Conservation (phyloP, 2,113 vertebrate species). For the Penelope pileata region DNA sequence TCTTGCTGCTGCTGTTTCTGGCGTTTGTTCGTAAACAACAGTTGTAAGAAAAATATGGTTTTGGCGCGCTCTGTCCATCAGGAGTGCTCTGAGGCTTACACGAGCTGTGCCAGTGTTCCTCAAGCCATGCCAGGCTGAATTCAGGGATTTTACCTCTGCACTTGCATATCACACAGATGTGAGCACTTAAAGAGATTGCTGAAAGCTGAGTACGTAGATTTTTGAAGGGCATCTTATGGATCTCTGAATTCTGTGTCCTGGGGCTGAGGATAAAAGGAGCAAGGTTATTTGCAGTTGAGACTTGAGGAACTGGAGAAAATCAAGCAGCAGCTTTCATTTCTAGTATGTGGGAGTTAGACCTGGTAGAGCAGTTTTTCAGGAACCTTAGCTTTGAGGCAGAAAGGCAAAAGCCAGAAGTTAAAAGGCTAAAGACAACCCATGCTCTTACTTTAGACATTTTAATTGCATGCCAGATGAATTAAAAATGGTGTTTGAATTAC, state of each 20-base stretch:
- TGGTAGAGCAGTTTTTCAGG: background rate
- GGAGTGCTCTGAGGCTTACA: background rate
- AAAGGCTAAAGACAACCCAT: background rate
- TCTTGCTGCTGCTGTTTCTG: background rate
- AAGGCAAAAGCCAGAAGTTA: background rate
- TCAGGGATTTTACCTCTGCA: background rate
- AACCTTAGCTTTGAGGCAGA: background rate
- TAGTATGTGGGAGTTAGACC: rapidly evolving
- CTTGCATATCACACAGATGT: background rate
- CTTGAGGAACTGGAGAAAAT: background rate
- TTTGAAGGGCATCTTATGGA: rapidly evolving
- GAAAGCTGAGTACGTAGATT: background rate
- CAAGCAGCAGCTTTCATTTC: background rate
- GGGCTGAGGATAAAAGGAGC: background rate
- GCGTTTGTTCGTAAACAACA: background rate
- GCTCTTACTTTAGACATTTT: background rate
- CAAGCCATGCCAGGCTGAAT: rapidly evolving
- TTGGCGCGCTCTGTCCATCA: rapidly evolving
- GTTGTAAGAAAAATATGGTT: background rate
- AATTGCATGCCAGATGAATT: background rate
- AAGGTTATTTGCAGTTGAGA: background rate
- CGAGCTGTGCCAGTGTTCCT: background rate
- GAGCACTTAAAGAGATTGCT: background rate
- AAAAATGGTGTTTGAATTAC: rapidly evolving
- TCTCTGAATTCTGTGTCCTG: background rate